phyloP scores from a whole-genome alignment of 1,140 invertebrate genomes.

The Archivesica marissinica region DNA sequence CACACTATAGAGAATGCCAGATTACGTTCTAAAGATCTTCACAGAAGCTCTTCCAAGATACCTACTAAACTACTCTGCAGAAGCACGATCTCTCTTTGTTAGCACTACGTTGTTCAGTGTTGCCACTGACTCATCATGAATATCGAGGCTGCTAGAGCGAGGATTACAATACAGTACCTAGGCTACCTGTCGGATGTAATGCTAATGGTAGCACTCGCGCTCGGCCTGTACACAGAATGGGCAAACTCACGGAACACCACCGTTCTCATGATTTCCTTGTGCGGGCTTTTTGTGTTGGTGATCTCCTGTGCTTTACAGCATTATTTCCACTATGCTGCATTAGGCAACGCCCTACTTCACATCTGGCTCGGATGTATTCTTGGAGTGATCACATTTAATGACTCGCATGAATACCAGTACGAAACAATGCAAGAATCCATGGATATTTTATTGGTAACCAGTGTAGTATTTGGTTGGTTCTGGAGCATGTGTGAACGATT shows the following conservation, averaged over 20 bases:
- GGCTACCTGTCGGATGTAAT: conserved; percentile 74
- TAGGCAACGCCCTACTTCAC: conserved; percentile 75
- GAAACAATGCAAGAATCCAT: conserved; percentile 75
- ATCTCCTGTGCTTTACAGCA: conserved; percentile 77
- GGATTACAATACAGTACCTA: conserved; percentile 69
- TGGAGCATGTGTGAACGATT: conserved; percentile 76
- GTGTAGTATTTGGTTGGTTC: conserved; percentile 72
- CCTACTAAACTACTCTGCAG: background rate
- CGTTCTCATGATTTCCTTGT: conserved; percentile 74
- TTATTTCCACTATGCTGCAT: conserved; percentile 74
- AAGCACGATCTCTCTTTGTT: background rate
- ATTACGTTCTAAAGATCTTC: too few species aligned
- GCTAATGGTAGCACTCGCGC: conserved; percentile 76
- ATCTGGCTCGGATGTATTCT: conserved; percentile 81
- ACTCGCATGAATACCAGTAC: conserved; percentile 70
- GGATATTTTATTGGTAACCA: conserved; percentile 77
- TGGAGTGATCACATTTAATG: conserved; percentile 79
- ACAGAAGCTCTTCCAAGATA: too few species aligned
- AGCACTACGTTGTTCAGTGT: background rate
- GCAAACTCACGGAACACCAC: conserved; percentile 69
- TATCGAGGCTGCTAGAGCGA: conserved; percentile 54
- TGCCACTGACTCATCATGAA: conserved; percentile 35
- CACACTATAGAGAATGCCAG: too few species aligned
- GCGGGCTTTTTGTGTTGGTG: conserved; percentile 78
- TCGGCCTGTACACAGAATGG: conserved; percentile 81